Evolutionary conservation across 2,888 invertebrate species (phyloP).

Genomic region (Myathropa florea): DNA sequence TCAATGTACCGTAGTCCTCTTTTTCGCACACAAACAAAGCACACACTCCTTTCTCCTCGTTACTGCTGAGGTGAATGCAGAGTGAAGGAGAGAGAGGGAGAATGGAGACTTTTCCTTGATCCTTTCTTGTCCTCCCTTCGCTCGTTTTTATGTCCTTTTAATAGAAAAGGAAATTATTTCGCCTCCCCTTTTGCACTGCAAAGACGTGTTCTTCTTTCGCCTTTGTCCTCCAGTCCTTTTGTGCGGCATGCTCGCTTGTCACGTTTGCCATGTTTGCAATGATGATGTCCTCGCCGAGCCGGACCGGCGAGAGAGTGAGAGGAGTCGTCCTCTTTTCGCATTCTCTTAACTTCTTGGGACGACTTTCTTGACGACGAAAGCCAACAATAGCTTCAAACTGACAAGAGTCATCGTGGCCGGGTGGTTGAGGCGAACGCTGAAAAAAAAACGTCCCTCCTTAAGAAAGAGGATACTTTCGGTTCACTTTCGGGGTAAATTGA

Average conservation of each 20-base stretch:
- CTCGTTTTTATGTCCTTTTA: constrained; percentile 54
- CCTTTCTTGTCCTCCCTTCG: constrained; percentile 6
- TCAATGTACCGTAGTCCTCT: background rate
- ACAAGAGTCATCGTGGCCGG: background rate
- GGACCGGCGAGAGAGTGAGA: constrained; percentile 10
- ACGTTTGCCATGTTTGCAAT: constrained; percentile 37
- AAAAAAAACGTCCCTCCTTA: constrained; percentile 18
- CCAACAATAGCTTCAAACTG: constrained; percentile 15
- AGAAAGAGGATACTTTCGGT: constrained; percentile 10
- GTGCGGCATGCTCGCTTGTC: constrained; percentile 19
- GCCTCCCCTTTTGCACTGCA: background rate
- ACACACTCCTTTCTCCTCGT: constrained; percentile 21
- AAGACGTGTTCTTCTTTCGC: constrained; percentile 13
- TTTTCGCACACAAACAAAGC: constrained; percentile 2
- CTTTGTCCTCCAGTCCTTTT: constrained; percentile 9
- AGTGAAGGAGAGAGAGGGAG: background rate
- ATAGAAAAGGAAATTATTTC: constrained; percentile 59
- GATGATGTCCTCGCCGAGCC: constrained; percentile 51
- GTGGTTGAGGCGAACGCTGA: background rate
- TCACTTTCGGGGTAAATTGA: constrained; percentile 54
- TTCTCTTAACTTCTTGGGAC: constrained; percentile 25
- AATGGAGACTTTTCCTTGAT: constrained; percentile 21
- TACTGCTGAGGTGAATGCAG: constrained; percentile 40
- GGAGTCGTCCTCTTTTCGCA: constrained; percentile 13
- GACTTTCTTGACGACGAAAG: constrained; percentile 10